Base-by-base conservation (phyloP, 2,113 vertebrate genomes). In the Taurulus bubalis region DNA sequence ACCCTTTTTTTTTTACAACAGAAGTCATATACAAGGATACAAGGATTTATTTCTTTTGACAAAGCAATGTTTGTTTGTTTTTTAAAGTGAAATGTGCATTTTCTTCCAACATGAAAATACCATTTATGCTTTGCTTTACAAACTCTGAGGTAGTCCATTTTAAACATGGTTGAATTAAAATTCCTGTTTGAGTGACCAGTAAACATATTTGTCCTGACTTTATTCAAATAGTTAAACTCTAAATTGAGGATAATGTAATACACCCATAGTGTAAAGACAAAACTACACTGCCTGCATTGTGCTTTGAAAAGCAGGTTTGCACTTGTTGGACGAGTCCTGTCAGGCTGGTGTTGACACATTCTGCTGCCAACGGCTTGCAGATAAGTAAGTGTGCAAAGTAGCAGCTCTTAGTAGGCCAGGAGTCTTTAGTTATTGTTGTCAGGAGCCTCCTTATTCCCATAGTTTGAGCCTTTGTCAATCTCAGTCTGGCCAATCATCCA, bases 401-500 rank as follows among this genome's bases (percentile, higher is more conserved):
- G 82, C 89, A 65, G 71, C 79, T 51, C 26, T 24, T 42, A 60
- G 36, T 1, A 24, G 0, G 11, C 47, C 53, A 30, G 30, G 42
- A 45, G 72, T 84, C 65, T 68, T 94, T 93, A 95, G 79, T 95
- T 95, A 24, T 85, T 93, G 71, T 96, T 96, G 63, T 93, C 85
- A 47, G 91, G 95, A 84, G 68, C 91, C 59, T 95, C 94, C 14
- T 95, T 95, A 88, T 96, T 95, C 47, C 98, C 98, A 0, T 99
- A 99, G 82, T 91, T 94, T 2, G 98, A 99, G 45, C 96, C 95
- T 84, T 92, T 97, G 87, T 97, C 87, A 8, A 98, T 99, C 90
- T 99, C 98, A 0, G 98, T 99, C 91, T 98, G 96, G 0, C 95
- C 96, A 2, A 99, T 99, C 98, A 99, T 99, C 96, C 97, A 97